Evolutionary conservation across 2,888 invertebrate species (phyloP), one percentile per base, ranked within the genome.

Genomic region (Leptopterna dolabrata): DNA sequence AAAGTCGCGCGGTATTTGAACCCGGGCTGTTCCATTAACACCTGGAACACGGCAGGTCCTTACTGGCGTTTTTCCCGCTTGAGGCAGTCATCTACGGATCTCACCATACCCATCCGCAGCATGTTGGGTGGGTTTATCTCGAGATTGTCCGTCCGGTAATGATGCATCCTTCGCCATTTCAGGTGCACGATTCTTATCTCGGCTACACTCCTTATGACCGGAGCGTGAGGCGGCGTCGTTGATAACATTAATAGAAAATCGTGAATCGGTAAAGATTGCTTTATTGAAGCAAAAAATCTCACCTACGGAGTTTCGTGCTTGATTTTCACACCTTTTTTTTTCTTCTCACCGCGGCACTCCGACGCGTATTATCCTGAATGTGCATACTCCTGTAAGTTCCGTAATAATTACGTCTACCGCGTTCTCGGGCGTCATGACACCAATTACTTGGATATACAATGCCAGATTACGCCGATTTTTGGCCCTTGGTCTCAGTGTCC

Each of bases 201-300:
- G 51, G 14, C 51, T 19, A 11, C 29, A 41, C 73, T 41, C 36
- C 30, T 16, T 36, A 14, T n/a, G 36, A n/a, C 30, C 30, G 19
- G 41, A 73, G 36, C 73, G 73, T 73, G 73, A 73, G 41, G 73
- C 73, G 41, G 73, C 73, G 73, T 36, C 30, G 73, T 36, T 73
- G 73, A 41, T 73, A 30, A 73, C 73, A 73, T 73, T 73, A 73
- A 73, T 73, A 73, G 73, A 73, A 73, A 73, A 73, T 73, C 73
- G 73, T 73, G 73, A 73, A 73, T 73, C 73, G 73, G 73, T 73
- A 73, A 73, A 73, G 73, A 73, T 73, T 73, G 73, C 73, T 36
- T 73, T 73, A 73, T 73, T 73, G 73, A 73, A 73, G 36, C 36
- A 27, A 14, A 73, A 73, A 73, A 16, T n/a, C 73, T 73, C 73